These are phyloP conservation scores for Sicus ferrugineus DNA, from an alignment of 2,888 invertebrate species.

Conservation along the genomic window DNA sequence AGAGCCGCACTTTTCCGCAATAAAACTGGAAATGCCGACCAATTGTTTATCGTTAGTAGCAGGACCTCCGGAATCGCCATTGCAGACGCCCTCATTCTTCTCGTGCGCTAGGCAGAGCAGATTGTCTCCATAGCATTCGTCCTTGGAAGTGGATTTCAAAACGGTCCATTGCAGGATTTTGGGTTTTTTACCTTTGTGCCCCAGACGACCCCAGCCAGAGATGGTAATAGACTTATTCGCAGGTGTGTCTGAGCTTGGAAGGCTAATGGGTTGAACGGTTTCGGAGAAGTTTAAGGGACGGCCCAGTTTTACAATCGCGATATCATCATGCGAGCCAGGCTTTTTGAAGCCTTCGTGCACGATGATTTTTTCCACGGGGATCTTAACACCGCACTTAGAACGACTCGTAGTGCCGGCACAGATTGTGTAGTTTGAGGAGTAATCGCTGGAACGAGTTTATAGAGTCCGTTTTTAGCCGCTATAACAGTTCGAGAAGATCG, in stretches of 20 bases:
- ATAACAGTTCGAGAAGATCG: too few species aligned
- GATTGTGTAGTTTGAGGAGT: too few species aligned
- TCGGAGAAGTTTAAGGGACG: conserved; percentile 42
- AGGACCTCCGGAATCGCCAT: not conserved
- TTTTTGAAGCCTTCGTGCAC: too few species aligned
- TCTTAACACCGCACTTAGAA: too few species aligned
- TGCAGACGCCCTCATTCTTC: not conserved
- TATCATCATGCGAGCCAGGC: too few species aligned
- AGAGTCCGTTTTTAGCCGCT: too few species aligned
- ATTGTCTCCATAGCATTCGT: conserved; percentile 34
- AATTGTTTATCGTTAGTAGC: not conserved
- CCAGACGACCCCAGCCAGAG: conserved; percentile 55
- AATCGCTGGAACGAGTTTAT: too few species aligned
- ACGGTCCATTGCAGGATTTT: not conserved
- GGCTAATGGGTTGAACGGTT: conserved; percentile 45
- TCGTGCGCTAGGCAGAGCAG: not conserved
- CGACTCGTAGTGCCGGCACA: too few species aligned
- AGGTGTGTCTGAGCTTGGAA: conserved; percentile 44
- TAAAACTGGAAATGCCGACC: not conserved
- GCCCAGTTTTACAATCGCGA: conserved; percentile 52
- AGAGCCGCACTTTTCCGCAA: not conserved
- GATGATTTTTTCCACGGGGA: too few species aligned
- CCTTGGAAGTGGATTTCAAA: too few species aligned
- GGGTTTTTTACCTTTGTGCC: conserved; percentile 24
- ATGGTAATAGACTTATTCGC: conserved; percentile 46